These are phyloP conservation scores for Elmis aenea DNA, from an alignment of 2,888 invertebrate species.

Conservation along the genomic window DNA sequence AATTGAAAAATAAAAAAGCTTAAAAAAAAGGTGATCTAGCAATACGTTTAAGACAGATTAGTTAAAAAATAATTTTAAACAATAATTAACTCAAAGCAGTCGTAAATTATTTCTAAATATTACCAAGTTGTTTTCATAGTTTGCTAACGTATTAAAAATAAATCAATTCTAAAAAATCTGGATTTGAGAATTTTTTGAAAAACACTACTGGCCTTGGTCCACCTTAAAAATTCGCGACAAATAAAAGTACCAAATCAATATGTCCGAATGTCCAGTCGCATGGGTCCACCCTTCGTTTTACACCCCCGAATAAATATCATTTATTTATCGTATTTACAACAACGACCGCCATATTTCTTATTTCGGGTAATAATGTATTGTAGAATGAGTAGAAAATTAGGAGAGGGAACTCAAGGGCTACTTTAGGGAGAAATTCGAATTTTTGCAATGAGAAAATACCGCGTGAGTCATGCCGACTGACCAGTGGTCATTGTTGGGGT, in stretches of 20 bases:
- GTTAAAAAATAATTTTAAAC: too few relatives aligned
- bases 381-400: constrained; percentile 17
- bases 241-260: constrained; percentile 14
- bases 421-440: constrained; percentile 18
- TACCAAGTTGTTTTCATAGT: too few relatives aligned
- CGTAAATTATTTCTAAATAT: too few relatives aligned
- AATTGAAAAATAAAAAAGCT: too few relatives aligned
- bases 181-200: too few relatives aligned
- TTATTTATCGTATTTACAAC: constrained; percentile 25
- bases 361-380: constrained; percentile 18
- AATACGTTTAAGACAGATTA: too few relatives aligned
- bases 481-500: constrained; percentile 26
- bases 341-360: constrained; percentile 26
- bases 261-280: constrained; percentile 10
- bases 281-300: constrained; percentile 14
- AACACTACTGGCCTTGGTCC: constrained; percentile 3
- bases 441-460: constrained; percentile 18
- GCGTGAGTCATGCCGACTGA: constrained; percentile 23
- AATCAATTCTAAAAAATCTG: too few relatives aligned
- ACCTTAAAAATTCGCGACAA: constrained; percentile 10
- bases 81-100: too few relatives aligned
- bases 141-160: too few relatives aligned
- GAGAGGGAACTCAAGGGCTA: constrained; percentile 17
- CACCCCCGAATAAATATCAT: constrained; percentile 23
- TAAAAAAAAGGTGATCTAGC: too few relatives aligned